A percentile compares a stretch with the other conserved stretches of the same genome.
Conservation (phyloP, 2,888 invertebrate genomes). For the Gari tellinella region DNA sequence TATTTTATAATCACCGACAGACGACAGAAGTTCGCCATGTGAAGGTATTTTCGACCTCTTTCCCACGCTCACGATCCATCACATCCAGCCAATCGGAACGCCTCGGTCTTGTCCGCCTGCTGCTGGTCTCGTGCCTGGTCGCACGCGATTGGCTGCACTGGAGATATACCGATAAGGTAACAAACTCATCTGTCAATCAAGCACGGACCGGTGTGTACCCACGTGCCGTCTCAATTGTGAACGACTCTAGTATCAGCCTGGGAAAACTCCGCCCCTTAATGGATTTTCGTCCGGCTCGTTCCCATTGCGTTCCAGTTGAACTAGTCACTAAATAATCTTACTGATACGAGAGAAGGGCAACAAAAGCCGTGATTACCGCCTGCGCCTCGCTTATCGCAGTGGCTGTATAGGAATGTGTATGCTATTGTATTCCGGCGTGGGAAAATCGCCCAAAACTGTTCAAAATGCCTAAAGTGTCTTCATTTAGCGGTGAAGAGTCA, state of each 20-base stretch:
- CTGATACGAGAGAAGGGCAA: slow-evolving; percentile 47
- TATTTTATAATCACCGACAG: slow-evolving; percentile 72
- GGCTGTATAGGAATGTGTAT: slow-evolving; percentile 45
- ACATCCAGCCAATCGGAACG: slow-evolving; percentile 71
- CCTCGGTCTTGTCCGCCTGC: slow-evolving; percentile 39
- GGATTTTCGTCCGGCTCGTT: slow-evolving; percentile 47
- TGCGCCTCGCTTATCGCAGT: slow-evolving; percentile 51
- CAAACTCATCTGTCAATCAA: slow-evolving; percentile 70
- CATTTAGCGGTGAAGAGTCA: slow-evolving; percentile 50
- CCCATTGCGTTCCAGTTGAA: slow-evolving; percentile 48
- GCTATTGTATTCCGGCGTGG: slow-evolving; percentile 58
- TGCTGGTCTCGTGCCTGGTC: slow-evolving; percentile 55
- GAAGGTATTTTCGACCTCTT: slow-evolving; percentile 73
- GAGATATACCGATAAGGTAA: slow-evolving; percentile 48
- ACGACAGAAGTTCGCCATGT: slow-evolving; percentile 73
- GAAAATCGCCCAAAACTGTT: slow-evolving; percentile 58
- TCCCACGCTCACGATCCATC: slow-evolving; percentile 78
- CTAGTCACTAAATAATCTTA: slow-evolving; percentile 59
- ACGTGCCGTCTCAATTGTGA: slow-evolving; percentile 73
- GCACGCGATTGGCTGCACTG: slow-evolving; percentile 59
- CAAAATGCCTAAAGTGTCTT: slow-evolving; percentile 55
- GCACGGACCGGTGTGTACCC: slow-evolving; percentile 65
- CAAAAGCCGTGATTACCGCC: slow-evolving; percentile 56
- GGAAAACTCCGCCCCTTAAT: slow-evolving; percentile 77
- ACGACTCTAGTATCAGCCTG: slow-evolving; percentile 72